phyloP scores from a whole-genome alignment of 1,140 invertebrate species.

The Ylistrum balloti region DNA sequence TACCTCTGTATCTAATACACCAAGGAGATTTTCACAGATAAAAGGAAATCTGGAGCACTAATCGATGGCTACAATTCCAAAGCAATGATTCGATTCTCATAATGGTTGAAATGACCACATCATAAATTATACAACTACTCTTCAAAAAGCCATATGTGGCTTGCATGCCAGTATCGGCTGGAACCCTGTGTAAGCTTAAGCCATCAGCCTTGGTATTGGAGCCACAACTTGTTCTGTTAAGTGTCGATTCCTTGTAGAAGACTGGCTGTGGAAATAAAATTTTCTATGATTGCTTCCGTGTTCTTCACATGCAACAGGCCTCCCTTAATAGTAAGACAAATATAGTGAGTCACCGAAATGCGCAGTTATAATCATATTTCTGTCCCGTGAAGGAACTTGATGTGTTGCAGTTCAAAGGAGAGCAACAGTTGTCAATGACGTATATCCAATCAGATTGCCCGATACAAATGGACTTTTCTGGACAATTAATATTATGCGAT shows the following conservation, averaged over 20 bases:
- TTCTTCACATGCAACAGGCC: constrained; percentile 37
- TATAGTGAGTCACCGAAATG: constrained; percentile 32
- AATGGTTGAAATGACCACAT: neutral
- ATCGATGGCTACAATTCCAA: constrained; percentile 27
- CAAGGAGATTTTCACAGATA: neutral
- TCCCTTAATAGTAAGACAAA: constrained; percentile 5
- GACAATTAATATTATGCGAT: constrained; percentile 20
- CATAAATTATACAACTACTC: constrained; percentile 30
- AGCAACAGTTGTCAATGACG: neutral
- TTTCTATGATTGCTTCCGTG: constrained; percentile 4
- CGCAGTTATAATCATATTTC: constrained; percentile 34
- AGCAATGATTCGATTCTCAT: constrained; percentile 35
- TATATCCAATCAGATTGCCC: constrained; percentile 16
- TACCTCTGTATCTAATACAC: neutral
- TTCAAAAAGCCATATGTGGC: constrained; percentile 26
- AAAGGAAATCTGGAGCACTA: neutral
- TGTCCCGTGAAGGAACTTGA: constrained; percentile 20
- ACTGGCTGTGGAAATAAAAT: constrained; percentile 1
- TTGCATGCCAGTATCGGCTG: neutral
- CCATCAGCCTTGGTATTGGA: neutral
- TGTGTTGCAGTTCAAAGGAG: constrained; percentile 32
- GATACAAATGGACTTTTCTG: constrained; percentile 8
- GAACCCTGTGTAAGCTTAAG: neutral
- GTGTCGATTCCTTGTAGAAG: constrained; percentile 23
- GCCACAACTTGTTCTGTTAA: neutral